Percentiles rank a stretch among this genome's conserved stretches.
phyloP scores from a whole-genome alignment of 2,888 invertebrate genomes.

The Andrena chrysosceles region DNA sequence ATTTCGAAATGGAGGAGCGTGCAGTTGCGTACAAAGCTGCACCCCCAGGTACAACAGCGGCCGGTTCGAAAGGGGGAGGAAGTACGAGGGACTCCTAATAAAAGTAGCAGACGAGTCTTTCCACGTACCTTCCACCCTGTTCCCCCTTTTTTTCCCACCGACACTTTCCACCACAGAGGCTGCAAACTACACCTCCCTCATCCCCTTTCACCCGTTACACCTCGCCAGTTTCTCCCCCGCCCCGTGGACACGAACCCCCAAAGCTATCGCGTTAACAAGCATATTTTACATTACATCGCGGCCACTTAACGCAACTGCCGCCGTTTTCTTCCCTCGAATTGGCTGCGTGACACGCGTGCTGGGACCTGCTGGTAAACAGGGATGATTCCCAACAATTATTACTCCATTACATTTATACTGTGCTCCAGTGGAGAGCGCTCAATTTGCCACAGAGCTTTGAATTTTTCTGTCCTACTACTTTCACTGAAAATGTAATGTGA shows the following conservation, averaged over 20 bases:
- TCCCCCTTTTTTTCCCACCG: slow-evolving; percentile 18
- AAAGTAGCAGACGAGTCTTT: slow-evolving; percentile 62
- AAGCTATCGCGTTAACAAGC: slow-evolving; percentile 78
- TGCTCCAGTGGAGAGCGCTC: background rate
- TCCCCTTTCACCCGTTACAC: slow-evolving; percentile 21
- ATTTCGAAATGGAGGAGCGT: slow-evolving; percentile 15
- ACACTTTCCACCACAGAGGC: slow-evolving; percentile 30
- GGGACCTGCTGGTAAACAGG: slow-evolving; percentile 36
- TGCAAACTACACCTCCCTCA: slow-evolving; percentile 34
- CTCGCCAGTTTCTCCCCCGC: slow-evolving; percentile 26
- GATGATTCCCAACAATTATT: slow-evolving; percentile 20
- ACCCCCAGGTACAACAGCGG: slow-evolving; percentile 24
- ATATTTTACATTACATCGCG: slow-evolving; percentile 83
- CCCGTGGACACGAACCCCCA: slow-evolving; percentile 34
- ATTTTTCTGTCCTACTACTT: background rate
- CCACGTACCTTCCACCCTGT: slow-evolving; percentile 41
- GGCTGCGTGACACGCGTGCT: slow-evolving; percentile 56
- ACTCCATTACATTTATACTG: slow-evolving; percentile 47
- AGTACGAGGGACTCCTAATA: slow-evolving; percentile 63
- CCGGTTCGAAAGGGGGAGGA: slow-evolving; percentile 2
- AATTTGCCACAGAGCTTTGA: background rate
- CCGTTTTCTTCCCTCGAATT: slow-evolving; percentile 68
- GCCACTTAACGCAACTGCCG: slow-evolving; percentile 79
- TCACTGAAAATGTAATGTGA: background rate
- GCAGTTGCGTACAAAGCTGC: slow-evolving; percentile 20